Evolutionary conservation across 2,888 invertebrate genomes (phyloP).

Genomic region (Piscicola geometra): DNA sequence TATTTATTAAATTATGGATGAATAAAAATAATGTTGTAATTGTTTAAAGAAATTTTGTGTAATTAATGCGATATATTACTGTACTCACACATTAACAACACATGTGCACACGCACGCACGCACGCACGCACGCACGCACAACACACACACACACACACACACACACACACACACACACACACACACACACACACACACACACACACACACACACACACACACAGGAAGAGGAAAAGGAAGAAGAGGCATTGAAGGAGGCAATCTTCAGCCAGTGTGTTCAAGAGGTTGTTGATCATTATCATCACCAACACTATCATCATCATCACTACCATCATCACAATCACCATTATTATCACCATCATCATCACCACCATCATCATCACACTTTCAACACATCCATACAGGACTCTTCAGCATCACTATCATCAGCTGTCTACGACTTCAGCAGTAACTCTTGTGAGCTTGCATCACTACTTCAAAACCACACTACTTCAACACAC

Average conservation of each 20-base stretch:
- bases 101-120: neutral
- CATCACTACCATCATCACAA: neutral
- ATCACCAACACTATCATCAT: neutral
- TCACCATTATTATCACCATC: neutral
- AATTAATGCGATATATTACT: too few relatives aligned
- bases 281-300: neutral
- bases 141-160: too few relatives aligned
- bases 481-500: too few relatives aligned
- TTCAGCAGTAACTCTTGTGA: neutral
- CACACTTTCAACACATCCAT: too few relatives aligned
- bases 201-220: neutral
- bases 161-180: too few relatives aligned
- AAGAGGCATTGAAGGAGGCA: slow-evolving; percentile 62
- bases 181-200: slow-evolving; percentile 1
- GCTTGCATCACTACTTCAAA: neutral
- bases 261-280: slow-evolving; percentile 49
- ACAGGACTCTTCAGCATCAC: neutral
- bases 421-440: neutral
- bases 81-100: too few relatives aligned
- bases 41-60: neutral
- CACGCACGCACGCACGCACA: too few relatives aligned
- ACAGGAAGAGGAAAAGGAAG: slow-evolving; percentile 46
- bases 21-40: neutral
- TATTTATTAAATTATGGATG: neutral
- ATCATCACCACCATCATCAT: too few relatives aligned